Evolutionary conservation across 2,797 vertebrate genomes (phyloP).

Genomic region (Pseudomugil gertrudae): DNA sequence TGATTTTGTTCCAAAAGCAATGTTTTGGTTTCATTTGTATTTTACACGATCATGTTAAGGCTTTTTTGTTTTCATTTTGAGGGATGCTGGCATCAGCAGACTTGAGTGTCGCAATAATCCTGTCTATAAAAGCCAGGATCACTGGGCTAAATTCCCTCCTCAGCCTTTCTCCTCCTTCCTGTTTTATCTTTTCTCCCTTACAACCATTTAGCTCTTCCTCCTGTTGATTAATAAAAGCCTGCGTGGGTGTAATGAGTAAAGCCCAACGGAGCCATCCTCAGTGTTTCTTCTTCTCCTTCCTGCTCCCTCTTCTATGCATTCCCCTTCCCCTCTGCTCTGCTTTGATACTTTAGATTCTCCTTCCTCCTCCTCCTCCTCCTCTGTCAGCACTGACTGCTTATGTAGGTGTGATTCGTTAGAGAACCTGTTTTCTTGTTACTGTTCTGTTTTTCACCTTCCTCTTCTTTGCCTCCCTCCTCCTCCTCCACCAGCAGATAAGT

Average conservation of each 20-base stretch:
- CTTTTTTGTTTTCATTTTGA: not conserved
- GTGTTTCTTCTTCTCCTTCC: constrained; percentile 20
- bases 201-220: constrained; percentile 39
- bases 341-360: constrained; percentile 42
- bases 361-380: constrained; percentile 39
- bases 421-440: constrained; percentile 22
- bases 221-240: constrained; percentile 44
- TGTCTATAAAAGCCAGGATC: not conserved
- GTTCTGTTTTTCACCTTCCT: constrained; percentile 25
- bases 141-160: constrained; percentile 6
- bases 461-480: constrained; percentile 16
- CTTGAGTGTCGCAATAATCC: constrained; percentile 1
- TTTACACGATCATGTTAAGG: too few relatives aligned
- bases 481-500: constrained; percentile 39
- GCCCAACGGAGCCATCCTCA: constrained; percentile 39
- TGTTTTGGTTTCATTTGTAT: too few relatives aligned
- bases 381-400: constrained; percentile 19
- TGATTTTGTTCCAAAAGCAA: not conserved
- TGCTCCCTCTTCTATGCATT: constrained; percentile 13
- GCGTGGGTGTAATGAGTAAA: constrained; percentile 56
- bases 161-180: constrained; percentile 7
- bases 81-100: too few relatives aligned
- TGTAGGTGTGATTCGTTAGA: constrained; percentile 39
- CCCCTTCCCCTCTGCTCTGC: constrained; percentile 10
- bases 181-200: constrained; percentile 22